A percentile compares a stretch with the other conserved stretches of the same genome.
These are phyloP conservation scores for Drosophila tani DNA, from an alignment of 1,140 invertebrate genomes.

Conservation along the genomic window DNA sequence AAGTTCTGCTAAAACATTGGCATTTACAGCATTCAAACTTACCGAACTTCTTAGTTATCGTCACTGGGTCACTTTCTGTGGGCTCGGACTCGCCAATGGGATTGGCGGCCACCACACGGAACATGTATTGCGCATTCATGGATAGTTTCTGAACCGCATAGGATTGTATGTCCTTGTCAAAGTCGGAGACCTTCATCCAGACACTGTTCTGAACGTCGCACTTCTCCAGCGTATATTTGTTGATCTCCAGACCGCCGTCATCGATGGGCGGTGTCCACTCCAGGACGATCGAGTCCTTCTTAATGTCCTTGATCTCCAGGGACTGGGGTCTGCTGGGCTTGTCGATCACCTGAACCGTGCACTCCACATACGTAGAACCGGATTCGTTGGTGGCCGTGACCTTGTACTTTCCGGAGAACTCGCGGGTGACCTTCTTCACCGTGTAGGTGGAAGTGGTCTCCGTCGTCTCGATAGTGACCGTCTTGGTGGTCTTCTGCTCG, in stretches of 20 bases:
- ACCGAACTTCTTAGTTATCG: conserved; percentile 88
- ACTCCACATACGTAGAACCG: conserved; percentile 89
- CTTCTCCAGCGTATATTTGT: conserved; percentile 93
- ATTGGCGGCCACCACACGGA: conserved; percentile 93
- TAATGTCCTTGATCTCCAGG: conserved; percentile 90
- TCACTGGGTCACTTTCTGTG: conserved; percentile 89
- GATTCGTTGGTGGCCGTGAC: conserved; percentile 89
- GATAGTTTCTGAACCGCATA: conserved; percentile 92
- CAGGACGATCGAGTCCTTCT: conserved; percentile 89
- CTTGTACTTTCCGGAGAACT: conserved; percentile 89
- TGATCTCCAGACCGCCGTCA: conserved; percentile 92
- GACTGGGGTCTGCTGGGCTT: conserved; percentile 93
- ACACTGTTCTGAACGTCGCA: conserved; percentile 89
- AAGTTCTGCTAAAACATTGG: no score
- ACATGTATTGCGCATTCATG: conserved; percentile 93
- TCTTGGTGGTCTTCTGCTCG: conserved; percentile 85
- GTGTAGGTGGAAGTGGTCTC: conserved; percentile 87
- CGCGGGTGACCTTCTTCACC: conserved; percentile 87
- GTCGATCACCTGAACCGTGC: conserved; percentile 93
- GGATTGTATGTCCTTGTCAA: conserved; percentile 89
- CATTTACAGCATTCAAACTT: conserved; percentile 46
- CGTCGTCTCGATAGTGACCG: conserved; percentile 86
- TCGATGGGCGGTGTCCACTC: conserved; percentile 93
- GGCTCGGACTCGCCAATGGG: conserved; percentile 91
- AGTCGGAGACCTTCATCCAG: conserved; percentile 92